phyloP scores from a whole-genome alignment of 2,888 invertebrate species.

The Aleiodes leptofemur region DNA sequence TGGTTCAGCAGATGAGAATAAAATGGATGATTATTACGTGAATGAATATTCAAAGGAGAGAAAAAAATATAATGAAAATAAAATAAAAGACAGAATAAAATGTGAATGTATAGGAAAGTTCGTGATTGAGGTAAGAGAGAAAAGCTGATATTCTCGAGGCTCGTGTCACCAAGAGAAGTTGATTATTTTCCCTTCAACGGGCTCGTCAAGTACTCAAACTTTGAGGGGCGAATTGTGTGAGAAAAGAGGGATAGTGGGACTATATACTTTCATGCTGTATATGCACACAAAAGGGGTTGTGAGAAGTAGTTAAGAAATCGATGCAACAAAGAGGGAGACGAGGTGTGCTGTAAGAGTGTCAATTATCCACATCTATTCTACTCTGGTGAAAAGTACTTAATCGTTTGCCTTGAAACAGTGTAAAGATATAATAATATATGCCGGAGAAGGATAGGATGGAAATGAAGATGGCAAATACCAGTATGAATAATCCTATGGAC shows the following conservation, averaged over 20 bases:
- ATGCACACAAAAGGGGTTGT: conserved; percentile 29
- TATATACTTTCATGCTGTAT: not conserved
- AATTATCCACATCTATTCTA: conserved; percentile 27
- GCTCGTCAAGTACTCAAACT: conserved; percentile 18
- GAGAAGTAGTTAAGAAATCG: conserved; percentile 21
- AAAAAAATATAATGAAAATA: not conserved
- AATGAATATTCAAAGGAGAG: too few species aligned
- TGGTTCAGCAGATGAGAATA: too few species aligned
- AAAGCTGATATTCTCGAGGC: conserved; percentile 13
- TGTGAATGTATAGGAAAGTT: not conserved
- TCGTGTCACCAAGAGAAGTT: conserved; percentile 22
- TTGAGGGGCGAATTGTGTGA: not conserved
- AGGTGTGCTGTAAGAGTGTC: conserved; percentile 27
- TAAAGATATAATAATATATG: not conserved
- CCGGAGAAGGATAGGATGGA: not conserved
- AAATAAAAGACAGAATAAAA: not conserved
- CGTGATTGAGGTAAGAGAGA: not conserved
- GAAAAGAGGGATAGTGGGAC: conserved; percentile 1
- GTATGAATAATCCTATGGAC: too few species aligned
- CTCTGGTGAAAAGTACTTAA: conserved; percentile 10
- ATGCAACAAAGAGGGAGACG: conserved; percentile 24
- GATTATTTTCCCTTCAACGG: conserved; percentile 25
- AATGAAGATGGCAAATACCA: not conserved
- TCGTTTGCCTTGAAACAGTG: not conserved
- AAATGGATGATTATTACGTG: too few species aligned